Evolutionary conservation across 2,888 invertebrate species (phyloP).

Genomic region (Ellobium chinense): DNA sequence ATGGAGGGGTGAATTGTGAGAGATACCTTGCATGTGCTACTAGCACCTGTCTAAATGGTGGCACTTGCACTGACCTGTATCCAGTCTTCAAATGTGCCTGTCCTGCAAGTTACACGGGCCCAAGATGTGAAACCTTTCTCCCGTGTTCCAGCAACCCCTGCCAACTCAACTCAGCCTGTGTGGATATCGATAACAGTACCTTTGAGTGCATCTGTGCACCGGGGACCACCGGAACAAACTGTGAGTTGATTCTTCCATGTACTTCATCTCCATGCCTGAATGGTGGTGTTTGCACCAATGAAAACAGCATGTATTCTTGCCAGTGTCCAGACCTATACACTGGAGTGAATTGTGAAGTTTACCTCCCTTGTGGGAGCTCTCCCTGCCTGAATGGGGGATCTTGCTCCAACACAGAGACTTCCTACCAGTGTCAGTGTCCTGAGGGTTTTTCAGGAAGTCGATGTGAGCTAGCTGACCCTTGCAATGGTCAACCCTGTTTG

Average conservation of each 20-base stretch:
- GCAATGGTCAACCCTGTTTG: conserved; percentile 56
- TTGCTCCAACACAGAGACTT: conserved; percentile 52
- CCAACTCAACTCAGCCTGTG: conserved; percentile 50
- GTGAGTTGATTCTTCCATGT: conserved; percentile 55
- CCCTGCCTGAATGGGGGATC: conserved; percentile 67
- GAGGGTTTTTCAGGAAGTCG: conserved; percentile 57
- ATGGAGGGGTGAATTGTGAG: conserved; percentile 49
- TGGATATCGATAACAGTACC: conserved; percentile 31
- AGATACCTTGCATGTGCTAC: conserved; percentile 54
- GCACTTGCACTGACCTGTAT: conserved; percentile 58
- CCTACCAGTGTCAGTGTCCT: conserved; percentile 60
- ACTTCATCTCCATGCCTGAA: conserved; percentile 58
- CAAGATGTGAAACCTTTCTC: conserved; percentile 56
- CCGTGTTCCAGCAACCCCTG: conserved; percentile 53
- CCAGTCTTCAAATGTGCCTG: conserved; percentile 56
- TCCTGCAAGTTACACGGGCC: conserved; percentile 57
- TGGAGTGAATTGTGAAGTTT: conserved; percentile 52
- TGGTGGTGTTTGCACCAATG: conserved; percentile 55
- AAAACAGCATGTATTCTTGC: conserved; percentile 49
- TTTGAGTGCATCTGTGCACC: conserved; percentile 47
- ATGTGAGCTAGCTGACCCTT: conserved; percentile 57
- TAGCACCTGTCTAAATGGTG: conserved; percentile 61
- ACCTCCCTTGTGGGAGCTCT: conserved; percentile 44
- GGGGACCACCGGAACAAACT: conserved; percentile 41
- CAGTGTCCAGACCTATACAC: conserved; percentile 41